These are phyloP conservation scores for Meandrusa payeni DNA, from an alignment of 2,888 invertebrate genomes.

Conservation along the genomic window DNA sequence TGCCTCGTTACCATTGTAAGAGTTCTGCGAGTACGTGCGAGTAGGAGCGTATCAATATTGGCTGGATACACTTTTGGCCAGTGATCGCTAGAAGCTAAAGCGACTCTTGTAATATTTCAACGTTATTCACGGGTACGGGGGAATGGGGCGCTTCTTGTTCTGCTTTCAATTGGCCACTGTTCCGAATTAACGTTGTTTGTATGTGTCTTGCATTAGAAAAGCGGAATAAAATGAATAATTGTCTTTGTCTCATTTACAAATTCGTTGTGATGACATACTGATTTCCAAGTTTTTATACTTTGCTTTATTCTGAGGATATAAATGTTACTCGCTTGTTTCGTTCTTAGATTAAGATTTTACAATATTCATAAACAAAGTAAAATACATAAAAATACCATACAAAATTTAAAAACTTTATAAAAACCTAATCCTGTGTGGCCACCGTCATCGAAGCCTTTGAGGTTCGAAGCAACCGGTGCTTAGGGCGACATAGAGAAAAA, in stretches of 20 bases:
- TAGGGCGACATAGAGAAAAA: too few species aligned
- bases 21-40: neutral
- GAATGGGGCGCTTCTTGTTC: constrained; percentile 6
- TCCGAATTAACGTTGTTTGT: constrained; percentile 11
- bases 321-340: too few species aligned
- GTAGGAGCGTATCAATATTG: constrained; percentile 30
- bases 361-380: too few species aligned
- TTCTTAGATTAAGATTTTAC: too few species aligned
- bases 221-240: constrained; percentile 3
- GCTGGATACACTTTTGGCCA: constrained; percentile 32
- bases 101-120: constrained; percentile 20
- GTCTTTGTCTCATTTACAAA: constrained; percentile 3
- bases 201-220: constrained; percentile 2
- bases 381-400: too few species aligned
- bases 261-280: neutral
- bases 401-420: too few species aligned
- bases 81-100: constrained; percentile 24
- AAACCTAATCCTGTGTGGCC: too few species aligned
- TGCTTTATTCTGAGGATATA: too few species aligned
- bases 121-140: constrained; percentile 8
- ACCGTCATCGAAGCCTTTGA: too few species aligned
- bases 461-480: too few species aligned
- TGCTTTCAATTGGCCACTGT: constrained; percentile 7
- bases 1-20: constrained; percentile 15
- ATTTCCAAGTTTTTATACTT: neutral